Evolutionary conservation across 2,888 invertebrate genomes (phyloP).

Genomic region (Dendrolimus pini): DNA sequence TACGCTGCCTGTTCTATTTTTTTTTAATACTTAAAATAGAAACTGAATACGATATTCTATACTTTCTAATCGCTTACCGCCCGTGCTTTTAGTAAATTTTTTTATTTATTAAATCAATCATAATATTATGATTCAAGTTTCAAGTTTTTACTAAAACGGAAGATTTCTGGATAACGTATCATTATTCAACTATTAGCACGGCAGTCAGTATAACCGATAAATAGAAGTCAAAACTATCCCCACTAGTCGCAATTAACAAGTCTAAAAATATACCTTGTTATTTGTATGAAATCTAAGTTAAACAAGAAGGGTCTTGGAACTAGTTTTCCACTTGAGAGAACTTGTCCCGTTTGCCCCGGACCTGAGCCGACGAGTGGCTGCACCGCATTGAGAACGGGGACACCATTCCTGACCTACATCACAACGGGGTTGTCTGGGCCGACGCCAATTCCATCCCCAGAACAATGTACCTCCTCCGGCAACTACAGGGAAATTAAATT

Average conservation of each 20-base stretch:
- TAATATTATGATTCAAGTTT: no score
- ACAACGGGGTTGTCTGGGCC: conserved; percentile 51
- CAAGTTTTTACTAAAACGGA: no score
- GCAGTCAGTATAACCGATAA: no score
- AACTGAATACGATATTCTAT: neutral
- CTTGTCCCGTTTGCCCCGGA: conserved; percentile 17
- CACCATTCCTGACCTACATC: conserved; percentile 67
- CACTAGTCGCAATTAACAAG: no score
- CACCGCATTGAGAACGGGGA: conserved; percentile 40
- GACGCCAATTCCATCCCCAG: conserved; percentile 47
- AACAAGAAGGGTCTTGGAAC: neutral
- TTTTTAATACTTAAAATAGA: conserved; percentile 10
- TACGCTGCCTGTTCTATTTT: conserved; percentile 20
- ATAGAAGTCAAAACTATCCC: no score
- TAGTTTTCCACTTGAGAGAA: conserved; percentile 6
- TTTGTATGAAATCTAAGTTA: neutral
- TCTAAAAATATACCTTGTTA: no score
- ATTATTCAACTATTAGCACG: no score
- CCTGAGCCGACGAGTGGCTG: conserved; percentile 18
- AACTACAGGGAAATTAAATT: conserved; percentile 19
- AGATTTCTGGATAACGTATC: no score
- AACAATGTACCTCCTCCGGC: conserved; percentile 20
- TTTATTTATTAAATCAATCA: no score
- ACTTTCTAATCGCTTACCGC: conserved; percentile 2
- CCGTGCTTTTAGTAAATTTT: conserved; percentile 16